phyloP scores from a whole-genome alignment of 1,140 invertebrate genomes.

The Callitettix versicolor region DNA sequence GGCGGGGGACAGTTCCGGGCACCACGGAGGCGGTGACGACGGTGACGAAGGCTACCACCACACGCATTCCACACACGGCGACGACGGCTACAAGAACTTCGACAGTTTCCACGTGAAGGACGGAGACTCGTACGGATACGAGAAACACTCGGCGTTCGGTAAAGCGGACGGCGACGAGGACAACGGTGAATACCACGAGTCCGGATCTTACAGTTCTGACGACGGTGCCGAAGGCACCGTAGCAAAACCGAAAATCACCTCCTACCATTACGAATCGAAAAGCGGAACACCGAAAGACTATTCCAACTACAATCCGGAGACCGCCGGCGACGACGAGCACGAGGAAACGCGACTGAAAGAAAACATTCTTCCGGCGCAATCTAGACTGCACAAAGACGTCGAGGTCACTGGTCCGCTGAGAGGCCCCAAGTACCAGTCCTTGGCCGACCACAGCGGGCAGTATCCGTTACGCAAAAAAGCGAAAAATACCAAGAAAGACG shows the following conservation, averaged over 20 bases:
- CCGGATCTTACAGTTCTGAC: slow-evolving; percentile 11
- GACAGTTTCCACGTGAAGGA: slow-evolving; percentile 60
- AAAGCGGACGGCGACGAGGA: slow-evolving; percentile 32
- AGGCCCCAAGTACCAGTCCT: slow-evolving; percentile 1
- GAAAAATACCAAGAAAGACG: neutral
- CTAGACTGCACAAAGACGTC: neutral
- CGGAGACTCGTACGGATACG: slow-evolving; percentile 55
- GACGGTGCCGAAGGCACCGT: slow-evolving; percentile 14
- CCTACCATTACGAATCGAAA: slow-evolving; percentile 13
- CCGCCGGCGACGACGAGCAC: neutral
- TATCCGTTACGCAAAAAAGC: too few relatives aligned
- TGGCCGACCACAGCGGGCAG: neutral
- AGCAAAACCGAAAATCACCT: slow-evolving; percentile 7
- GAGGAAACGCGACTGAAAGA: slow-evolving; percentile 1
- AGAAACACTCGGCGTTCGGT: slow-evolving; percentile 51
- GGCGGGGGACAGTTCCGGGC: neutral
- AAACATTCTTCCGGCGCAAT: neutral
- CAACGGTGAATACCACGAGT: slow-evolving; percentile 23
- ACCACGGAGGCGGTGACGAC: slow-evolving; percentile 32
- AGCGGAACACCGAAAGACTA: slow-evolving; percentile 9
- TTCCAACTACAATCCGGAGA: slow-evolving; percentile 7
- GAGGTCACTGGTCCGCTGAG: neutral
- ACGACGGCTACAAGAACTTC: slow-evolving; percentile 48
- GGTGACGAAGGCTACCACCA: slow-evolving; percentile 53
- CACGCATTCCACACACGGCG: slow-evolving; percentile 48